Conservation (phyloP, 2,113 vertebrate species). For the Corvus moneduloides region DNA sequence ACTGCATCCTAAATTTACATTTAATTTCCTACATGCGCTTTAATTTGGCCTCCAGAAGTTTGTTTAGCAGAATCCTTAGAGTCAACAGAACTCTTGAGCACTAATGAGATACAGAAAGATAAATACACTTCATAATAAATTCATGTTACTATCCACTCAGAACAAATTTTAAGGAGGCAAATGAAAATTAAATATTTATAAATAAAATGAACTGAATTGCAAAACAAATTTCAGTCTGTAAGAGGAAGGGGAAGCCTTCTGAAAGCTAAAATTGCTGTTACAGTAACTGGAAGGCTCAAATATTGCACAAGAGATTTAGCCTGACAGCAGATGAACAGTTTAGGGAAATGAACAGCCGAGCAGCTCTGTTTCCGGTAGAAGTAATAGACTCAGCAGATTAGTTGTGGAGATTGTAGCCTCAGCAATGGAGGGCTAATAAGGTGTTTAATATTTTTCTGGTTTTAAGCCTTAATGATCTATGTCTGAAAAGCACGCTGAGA, state of each 20-base stretch:
- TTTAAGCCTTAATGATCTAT: neutral
- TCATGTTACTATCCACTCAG: slow-evolving; percentile 55
- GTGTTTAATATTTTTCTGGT: neutral
- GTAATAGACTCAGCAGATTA: neutral
- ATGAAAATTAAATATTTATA: slow-evolving; percentile 69
- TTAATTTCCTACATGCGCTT: neutral
- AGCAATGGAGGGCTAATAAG: neutral
- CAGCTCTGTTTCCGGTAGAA: neutral
- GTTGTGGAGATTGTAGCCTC: neutral
- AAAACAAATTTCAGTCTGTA: slow-evolving; percentile 41
- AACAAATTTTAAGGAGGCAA: slow-evolving; percentile 27
- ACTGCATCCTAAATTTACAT: neutral
- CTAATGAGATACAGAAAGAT: slow-evolving; percentile 29
- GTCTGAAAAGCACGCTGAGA: neutral
- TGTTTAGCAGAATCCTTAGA: slow-evolving; percentile 38
- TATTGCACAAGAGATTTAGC: slow-evolving; percentile 57
- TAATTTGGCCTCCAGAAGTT: neutral
- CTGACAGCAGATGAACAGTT: slow-evolving; percentile 34
- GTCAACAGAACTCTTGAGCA: slow-evolving; percentile 19
- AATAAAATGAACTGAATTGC: slow-evolving; percentile 48
- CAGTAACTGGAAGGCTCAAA: slow-evolving; percentile 49
- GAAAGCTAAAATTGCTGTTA: slow-evolving; percentile 58
- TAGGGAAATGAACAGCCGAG: neutral
- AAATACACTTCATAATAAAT: slow-evolving; percentile 67
- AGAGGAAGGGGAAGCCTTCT: slow-evolving; percentile 57